These are phyloP conservation scores for Rissa tridactyla DNA, from an alignment of 2,113 vertebrate genomes.

Conservation along the genomic window DNA sequence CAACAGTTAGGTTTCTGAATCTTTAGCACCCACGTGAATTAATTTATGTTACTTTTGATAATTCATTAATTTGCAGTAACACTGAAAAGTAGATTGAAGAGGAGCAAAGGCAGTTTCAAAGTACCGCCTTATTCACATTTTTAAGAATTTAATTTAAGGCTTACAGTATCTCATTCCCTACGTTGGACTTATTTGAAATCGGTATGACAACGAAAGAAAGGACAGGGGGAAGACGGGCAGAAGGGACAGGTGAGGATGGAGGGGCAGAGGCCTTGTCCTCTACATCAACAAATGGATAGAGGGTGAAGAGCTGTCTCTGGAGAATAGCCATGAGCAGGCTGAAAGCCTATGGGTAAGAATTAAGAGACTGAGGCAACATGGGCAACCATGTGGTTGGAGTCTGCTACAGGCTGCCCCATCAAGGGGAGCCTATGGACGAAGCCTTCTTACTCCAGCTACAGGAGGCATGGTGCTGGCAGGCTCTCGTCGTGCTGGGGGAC, in stretches of 20 bases:
- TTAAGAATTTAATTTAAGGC: not conserved
- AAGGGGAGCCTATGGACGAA: too few species aligned
- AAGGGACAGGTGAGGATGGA: not conserved
- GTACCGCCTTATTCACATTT: not conserved
- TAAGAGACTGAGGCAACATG: not conserved
- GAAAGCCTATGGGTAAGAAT: not conserved
- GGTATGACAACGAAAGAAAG: rapidly evolving
- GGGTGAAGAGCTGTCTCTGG: not conserved
- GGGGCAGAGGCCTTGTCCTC: not conserved
- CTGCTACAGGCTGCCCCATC: too few species aligned
- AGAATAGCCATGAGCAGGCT: not conserved
- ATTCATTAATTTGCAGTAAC: not conserved
- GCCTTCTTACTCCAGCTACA: too few species aligned
- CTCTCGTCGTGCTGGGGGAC: too few species aligned
- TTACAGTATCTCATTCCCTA: not conserved
- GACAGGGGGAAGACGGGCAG: not conserved
- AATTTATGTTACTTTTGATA: not conserved
- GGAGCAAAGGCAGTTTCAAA: not conserved
- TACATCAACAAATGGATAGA: not conserved
- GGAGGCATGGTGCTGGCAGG: too few species aligned
- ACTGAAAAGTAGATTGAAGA: not conserved
- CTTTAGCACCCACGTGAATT: not conserved
- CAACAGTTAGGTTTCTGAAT: not conserved
- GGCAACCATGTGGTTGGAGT: not conserved
- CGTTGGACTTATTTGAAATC: not conserved